A percentile compares a stretch with the other conserved stretches of the same genome.
Conservation (phyloP, 1,140 invertebrate species). For the Rhagoletis pomonella region DNA sequence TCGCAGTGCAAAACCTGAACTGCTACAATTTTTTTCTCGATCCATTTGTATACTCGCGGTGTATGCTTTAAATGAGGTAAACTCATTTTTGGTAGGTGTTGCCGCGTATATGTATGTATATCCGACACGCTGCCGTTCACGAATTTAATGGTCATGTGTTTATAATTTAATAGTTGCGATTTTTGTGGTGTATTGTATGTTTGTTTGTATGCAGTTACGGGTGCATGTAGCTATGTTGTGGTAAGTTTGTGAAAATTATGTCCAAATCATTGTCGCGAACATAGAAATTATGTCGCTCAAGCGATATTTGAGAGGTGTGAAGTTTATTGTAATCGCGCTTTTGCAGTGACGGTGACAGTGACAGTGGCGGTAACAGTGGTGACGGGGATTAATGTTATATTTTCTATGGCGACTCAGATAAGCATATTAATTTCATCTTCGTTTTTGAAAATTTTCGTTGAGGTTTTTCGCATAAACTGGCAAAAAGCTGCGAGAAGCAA, state of each 20-base stretch:
- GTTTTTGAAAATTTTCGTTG: background rate
- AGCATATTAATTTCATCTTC: background rate
- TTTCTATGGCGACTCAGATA: background rate
- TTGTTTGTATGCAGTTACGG: background rate
- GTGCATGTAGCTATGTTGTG: background rate
- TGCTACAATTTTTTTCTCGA: background rate
- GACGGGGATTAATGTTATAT: background rate
- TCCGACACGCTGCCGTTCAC: conserved; percentile 47
- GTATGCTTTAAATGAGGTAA: conserved; percentile 1
- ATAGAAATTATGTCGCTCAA: conserved; percentile 12
- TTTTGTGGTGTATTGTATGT: background rate
- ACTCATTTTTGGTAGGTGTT: conserved; percentile 44
- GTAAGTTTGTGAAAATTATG: background rate
- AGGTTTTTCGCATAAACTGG: no score
- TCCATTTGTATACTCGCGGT: background rate
- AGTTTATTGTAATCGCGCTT: background rate
- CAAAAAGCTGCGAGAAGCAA: no score
- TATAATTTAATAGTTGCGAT: conserved; percentile 44
- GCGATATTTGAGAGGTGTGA: background rate
- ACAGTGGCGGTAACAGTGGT: background rate
- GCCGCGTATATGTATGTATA: background rate
- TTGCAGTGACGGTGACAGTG: background rate
- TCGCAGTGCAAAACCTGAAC: background rate
- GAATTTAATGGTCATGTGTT: conserved; percentile 46
- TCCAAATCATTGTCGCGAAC: background rate